phyloP scores from a whole-genome alignment of 1,140 invertebrate species.

The Drosophila orosa region DNA sequence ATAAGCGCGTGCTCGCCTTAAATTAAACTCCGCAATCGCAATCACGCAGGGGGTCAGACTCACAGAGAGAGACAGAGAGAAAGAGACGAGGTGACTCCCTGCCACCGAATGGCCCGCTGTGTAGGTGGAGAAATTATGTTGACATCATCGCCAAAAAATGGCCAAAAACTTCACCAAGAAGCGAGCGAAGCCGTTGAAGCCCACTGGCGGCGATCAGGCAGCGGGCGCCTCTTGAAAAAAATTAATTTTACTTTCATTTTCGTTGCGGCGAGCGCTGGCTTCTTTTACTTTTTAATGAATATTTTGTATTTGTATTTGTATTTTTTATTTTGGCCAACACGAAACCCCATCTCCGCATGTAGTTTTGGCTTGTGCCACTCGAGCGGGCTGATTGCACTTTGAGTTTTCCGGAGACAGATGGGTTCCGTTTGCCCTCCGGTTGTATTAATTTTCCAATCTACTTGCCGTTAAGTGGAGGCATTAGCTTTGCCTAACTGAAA shows the following conservation, averaged over 20 bases:
- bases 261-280: constrained; percentile 47
- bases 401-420: constrained; percentile 34
- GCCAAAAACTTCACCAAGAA: constrained; percentile 57
- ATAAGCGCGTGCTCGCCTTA: constrained; percentile 71
- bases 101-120: constrained; percentile 58
- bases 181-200: constrained; percentile 31
- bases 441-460: constrained; percentile 31
- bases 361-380: constrained; percentile 47
- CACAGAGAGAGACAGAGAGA: not conserved
- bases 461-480: constrained; percentile 30
- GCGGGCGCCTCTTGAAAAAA: constrained; percentile 51
- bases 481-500: constrained; percentile 38
- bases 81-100: constrained; percentile 7
- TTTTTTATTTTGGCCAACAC: constrained; percentile 31
- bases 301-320: constrained; percentile 14
- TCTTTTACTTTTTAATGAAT: constrained; percentile 51
- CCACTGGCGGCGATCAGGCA: constrained; percentile 27
- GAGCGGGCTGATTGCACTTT: constrained; percentile 60
- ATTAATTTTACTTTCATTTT: constrained; percentile 82
- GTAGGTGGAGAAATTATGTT: constrained; percentile 83
- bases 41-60: constrained; percentile 48
- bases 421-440: constrained; percentile 41
- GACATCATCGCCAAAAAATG: constrained; percentile 81
- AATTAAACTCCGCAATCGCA: constrained; percentile 57
- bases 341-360: constrained; percentile 39